Evolutionary conservation across 2,888 invertebrate species (phyloP), one percentile per base, ranked within the genome.

Genomic region (Metalampra italica): DNA sequence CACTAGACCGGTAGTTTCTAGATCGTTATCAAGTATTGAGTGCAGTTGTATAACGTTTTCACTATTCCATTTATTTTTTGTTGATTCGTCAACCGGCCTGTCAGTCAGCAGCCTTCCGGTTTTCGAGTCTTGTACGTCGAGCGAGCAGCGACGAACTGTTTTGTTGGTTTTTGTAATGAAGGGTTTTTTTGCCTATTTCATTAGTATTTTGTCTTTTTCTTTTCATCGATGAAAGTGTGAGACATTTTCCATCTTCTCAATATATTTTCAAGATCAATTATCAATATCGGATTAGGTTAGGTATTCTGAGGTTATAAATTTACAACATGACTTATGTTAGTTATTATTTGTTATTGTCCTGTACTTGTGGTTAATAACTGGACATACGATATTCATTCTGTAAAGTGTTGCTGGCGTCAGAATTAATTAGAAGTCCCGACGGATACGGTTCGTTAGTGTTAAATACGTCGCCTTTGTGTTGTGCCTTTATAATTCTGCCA

Each of bases 381-480:
- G 22, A 22, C 22, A 22, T 22, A 22, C n/a, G 15, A 42, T 30
- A 42, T 42, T 30, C 30, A n/a, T n/a, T n/a, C 5, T 36, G 36
- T 29, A 44, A 49, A 49, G 40, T 12, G 42, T 9, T 41, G 5
- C 7, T 32, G 47, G 47, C 46, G 50, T 46, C 47, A 15, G 46
- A n/a, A 45, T 43, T 50, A 50, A 53, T 53, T 53, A 42, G 9
- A 29, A 32, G 41, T 12, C 44, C 45, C 47, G 47, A 39, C 51
- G 52, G 52, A 53, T 47, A 50, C 37, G 9, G 30, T 46, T 53
- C 47, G 42, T 53, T 53, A 50, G 40, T 34, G 40, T 40, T 45
- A 37, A 41, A 29, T 29, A 7, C 32, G 9, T 22, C 22, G 22
- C 22, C 22, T 22, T 22, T 22, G 22, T n/a, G 36, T 11, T 34